Base-by-base conservation (phyloP, 1,140 invertebrate genomes). In the Hypsibius dujardini region DNA sequence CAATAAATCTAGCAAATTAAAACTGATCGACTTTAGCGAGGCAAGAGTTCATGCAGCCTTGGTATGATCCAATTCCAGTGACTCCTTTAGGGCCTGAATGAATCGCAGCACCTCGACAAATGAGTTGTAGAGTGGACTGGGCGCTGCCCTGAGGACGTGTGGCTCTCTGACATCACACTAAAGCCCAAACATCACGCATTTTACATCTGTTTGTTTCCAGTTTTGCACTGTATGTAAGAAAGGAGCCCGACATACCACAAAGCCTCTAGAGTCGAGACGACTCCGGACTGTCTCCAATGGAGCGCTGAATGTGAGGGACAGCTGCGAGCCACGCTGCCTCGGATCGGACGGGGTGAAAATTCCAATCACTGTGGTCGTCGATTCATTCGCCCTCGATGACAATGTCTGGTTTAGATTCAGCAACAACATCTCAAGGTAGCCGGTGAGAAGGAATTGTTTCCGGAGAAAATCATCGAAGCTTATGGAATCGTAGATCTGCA, bases 381-480 rank as follows among this genome's bases (percentile, higher is more conserved):
- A 28, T 28, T 28, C 28, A 28, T 28, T 28, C 28, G 28, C 28
- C 28, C 28, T 28, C 28, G 28, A 28, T 28, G 28, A 28, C 28
- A 28, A 28, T 28, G 28, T 28, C 28, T 28, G 28, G 28, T 28
- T 28, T 28, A 28, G 28, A 28, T 28, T 0, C 28, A 28, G 28
- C 28, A 28, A 28, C 15, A 84, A 77, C 46, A 76, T 74, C 75
- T 85, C 84, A 47, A 85, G 73, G 74, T 85, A 85, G 0, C 81
- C 84, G 1, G 84, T 85, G n/a, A 85, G 74, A 40, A 84, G 75
- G 71, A 75, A 76, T 28, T 84, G 84, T 74, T 84, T 84, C 15
- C 76, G 74, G 7, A 79, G 71, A 2, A 85, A 72, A 1, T 82
- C 82, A 75, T 84, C 79, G 62, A 67, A 15, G 12, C 45, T 67